Evolutionary conservation across 2,113 vertebrate genomes (phyloP), one percentile per base, ranked within the genome.

Genomic region (Craseonycteris thonglongyai): DNA sequence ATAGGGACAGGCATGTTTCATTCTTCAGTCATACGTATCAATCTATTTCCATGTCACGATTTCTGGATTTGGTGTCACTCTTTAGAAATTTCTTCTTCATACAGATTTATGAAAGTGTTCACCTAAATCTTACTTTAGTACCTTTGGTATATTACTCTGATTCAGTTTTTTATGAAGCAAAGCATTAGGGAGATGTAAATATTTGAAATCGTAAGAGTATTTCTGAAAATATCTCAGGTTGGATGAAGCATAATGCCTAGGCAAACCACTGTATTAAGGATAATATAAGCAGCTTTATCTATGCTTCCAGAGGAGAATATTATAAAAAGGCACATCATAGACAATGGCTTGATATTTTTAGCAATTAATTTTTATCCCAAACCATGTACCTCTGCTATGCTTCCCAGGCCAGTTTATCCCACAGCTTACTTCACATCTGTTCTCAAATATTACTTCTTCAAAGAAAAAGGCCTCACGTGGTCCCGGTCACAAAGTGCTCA

Each of bases 321-420:
- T 35, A 56, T 83, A 74, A 86, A 91, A 84, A 88, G 68, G 80
- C 38, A 56, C 68, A 30, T 54, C 51, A 19, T 14, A 56, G 24
- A 61, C 42, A 28, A 10, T 8, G 22, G 28, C n/a, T 76, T 90
- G 38, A 28, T 42, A 78, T 51, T 65, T 81, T 91, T 91, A 93
- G 75, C 65, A 93, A 68, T 89, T 75, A 38, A 49, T 83, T 94
- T 59, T 69, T 79, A 90, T 91, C 66, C 83, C 16, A 56, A 84
- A 63, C 63, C 66, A 91, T 45, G 78, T 15, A 56, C 42, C 65
- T 79, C 51, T 69, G 35, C 40, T 85, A 71, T 58, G 33, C 40
- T 75, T 76, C 63, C 38, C 59, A 81, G 54, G 35, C 4, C 28
- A 65, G 3, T 59, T 68, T 63, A 79, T 59, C 56, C 30, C 33